Evolutionary conservation across 2,113 vertebrate species (phyloP).

Genomic region (Panthera tigris): DNA sequence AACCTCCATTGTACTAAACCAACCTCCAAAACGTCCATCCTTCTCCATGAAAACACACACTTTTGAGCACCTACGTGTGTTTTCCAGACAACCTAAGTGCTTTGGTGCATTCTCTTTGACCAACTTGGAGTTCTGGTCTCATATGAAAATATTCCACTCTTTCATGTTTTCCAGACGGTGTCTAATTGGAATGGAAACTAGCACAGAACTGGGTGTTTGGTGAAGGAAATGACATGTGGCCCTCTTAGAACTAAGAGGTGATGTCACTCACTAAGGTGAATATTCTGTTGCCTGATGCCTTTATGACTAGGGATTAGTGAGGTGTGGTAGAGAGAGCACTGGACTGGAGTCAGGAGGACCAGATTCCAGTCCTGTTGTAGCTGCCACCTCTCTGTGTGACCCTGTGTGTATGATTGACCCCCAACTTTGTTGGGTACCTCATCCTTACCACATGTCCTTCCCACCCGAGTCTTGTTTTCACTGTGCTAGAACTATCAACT

Average conservation of each 20-base stretch:
- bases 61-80: constrained; percentile 73
- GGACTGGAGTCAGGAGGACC: background rate
- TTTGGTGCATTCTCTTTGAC: constrained; percentile 76
- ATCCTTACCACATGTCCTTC: background rate
- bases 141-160: constrained; percentile 82
- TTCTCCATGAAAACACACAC: constrained; percentile 58
- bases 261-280: constrained; percentile 60
- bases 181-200: constrained; percentile 83
- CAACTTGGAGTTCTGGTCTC: constrained; percentile 76
- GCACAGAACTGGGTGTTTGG: constrained; percentile 66
- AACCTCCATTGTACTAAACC: constrained; percentile 51
- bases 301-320: constrained; percentile 25
- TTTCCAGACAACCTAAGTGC: constrained; percentile 75
- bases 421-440: background rate
- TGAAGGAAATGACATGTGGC: constrained; percentile 78
- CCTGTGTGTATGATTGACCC: background rate
- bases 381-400: background rate
- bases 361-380: background rate
- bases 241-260: constrained; percentile 72
- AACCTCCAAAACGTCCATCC: constrained; percentile 35
- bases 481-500: background rate
- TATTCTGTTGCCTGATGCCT: background rate
- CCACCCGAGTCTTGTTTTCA: background rate
- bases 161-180: constrained; percentile 84
- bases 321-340: constrained; percentile 15